phyloP scores from a whole-genome alignment of 2,888 invertebrate species.

The Neocrepidodera transversa region DNA sequence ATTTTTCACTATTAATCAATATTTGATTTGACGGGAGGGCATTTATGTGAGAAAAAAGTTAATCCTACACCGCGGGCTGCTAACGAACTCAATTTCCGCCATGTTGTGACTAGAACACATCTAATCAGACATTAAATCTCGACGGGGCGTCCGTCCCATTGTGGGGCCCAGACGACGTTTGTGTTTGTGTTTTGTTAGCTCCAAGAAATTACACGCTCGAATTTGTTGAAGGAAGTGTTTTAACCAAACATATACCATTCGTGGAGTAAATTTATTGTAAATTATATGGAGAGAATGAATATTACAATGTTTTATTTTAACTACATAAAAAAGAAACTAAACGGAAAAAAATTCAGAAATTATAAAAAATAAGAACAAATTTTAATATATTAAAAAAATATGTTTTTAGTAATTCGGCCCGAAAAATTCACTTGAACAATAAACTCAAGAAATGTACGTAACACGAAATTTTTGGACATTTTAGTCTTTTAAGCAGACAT shows the following conservation, averaged over 20 bases:
- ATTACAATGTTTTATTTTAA: no score
- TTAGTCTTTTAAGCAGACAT: no score
- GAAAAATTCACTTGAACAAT: no score
- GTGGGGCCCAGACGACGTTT: constrained; percentile 21
- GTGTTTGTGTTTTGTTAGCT: constrained; percentile 13
- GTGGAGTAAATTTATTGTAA: no score
- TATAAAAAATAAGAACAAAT: no score
- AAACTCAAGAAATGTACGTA: no score
- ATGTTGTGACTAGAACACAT: constrained; percentile 38
- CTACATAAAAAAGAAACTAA: no score
- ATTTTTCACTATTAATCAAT: constrained; percentile 41
- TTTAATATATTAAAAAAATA: no score
- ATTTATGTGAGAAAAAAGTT: constrained; percentile 35
- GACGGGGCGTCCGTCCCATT: constrained; percentile 35
- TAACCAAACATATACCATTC: neutral
- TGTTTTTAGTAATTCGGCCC: no score
- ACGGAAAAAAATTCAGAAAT: no score
- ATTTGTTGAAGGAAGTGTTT: constrained; percentile 20
- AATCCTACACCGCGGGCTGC: constrained; percentile 38
- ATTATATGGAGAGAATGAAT: no score
- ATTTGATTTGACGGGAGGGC: constrained; percentile 40
- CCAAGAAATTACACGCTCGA: constrained; percentile 14
- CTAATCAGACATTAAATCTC: constrained; percentile 38
- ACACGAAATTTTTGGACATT: no score
- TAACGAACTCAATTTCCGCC: constrained; percentile 44